Evolutionary conservation across 2,113 vertebrate species (phyloP), one percentile per base, ranked within the genome.

Genomic region (Xenus cinereus): DNA sequence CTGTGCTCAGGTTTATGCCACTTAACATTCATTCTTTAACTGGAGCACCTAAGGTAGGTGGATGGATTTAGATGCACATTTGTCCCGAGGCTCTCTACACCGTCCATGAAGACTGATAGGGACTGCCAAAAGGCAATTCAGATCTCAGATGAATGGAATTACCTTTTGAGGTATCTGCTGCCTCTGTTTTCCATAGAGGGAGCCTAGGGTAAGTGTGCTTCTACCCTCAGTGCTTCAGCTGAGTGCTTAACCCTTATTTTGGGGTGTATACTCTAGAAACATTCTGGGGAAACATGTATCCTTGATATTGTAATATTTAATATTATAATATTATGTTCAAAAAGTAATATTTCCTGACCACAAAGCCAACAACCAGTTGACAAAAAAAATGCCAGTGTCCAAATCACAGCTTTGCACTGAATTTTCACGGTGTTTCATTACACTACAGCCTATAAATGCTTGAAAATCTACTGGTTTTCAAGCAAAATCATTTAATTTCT

Each of bases 1-100:
- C 69, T 72, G 46, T 87, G 66, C 66, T 72, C 77, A 63, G 87
- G 89, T 96, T 95, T 96, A 89, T 75, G 62, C 66, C 84, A 91
- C 91, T 95, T 96, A 95, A 87, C 93, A 92, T 94, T 75, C 91
- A 51, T 15, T 51, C 14, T 91, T 94, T 82, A 89, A 93, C 89
- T 79, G 53, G 32, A 91, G 53, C 51, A 91, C 89, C 81, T 41
- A 68, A 87, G 84, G 84, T 68, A 84, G 77, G 87, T 72, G 81
- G 45, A 72, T 72, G 73, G 86, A 94, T 95, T 94, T 95, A 95
- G 66, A 75, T 56, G 77, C 86, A 72, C 19, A 20, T 92, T 93
- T 92, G 39, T 94, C 84, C 80, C 0, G 9, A 75, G 84, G 56
- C 68, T 87, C 35, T 95, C 73, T 84, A 5, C 78, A 37, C 22